A percentile compares a stretch with the other conserved stretches of the same genome.
Evolutionary conservation across 2,113 vertebrate genomes (phyloP).

Genomic region (Donacobius atricapilla): DNA sequence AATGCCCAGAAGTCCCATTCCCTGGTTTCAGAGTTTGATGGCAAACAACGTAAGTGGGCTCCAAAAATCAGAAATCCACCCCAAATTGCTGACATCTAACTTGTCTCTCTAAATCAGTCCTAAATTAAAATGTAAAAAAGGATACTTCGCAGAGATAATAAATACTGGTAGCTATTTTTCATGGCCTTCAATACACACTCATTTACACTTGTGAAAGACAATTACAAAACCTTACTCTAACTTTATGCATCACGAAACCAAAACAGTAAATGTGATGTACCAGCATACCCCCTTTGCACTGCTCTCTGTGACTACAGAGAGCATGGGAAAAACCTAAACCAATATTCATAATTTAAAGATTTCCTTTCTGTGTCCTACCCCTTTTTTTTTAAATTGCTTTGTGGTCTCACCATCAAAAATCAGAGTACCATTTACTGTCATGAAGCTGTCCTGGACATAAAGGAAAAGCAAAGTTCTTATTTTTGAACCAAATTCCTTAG

Average conservation of each 20-base stretch:
- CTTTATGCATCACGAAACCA: not conserved
- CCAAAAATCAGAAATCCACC: not conserved
- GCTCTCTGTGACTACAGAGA: not conserved
- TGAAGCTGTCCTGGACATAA: not conserved
- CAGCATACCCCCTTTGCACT: not conserved
- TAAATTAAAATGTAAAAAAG: not conserved
- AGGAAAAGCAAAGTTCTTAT: not conserved
- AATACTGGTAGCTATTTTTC: not conserved
- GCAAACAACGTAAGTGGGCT: rapidly evolving
- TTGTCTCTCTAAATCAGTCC: not conserved
- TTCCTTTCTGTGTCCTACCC: not conserved
- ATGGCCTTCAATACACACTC: not conserved
- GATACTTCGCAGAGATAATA: not conserved
- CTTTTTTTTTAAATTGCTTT: not conserved
- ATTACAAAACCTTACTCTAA: not conserved
- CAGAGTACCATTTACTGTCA: not conserved
- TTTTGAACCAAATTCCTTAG: not conserved
- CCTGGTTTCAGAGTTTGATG: not conserved
- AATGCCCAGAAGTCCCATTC: not conserved
- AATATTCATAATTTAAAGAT: not conserved
- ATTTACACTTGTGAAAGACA: conserved; percentile 10
- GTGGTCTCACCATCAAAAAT: not conserved
- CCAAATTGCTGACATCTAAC: not conserved
- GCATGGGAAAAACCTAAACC: not conserved
- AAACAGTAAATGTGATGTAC: not conserved